These are phyloP conservation scores for Octodon degus DNA, from an alignment of 2,113 vertebrate species.

Conservation along the genomic window DNA sequence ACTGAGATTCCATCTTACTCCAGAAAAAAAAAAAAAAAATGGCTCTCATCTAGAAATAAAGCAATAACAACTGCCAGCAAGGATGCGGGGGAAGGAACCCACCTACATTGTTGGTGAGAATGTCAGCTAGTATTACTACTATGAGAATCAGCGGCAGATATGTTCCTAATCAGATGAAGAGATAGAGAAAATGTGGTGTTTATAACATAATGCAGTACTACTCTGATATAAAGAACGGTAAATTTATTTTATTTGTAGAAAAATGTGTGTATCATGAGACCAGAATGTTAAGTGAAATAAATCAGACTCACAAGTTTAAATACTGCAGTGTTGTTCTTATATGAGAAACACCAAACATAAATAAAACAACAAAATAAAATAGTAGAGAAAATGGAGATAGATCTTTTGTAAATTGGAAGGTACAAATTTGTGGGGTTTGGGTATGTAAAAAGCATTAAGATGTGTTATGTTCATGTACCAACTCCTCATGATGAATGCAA, in stretches of 20 bases:
- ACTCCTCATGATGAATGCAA: neutral
- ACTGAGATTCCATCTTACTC: neutral
- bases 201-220: neutral
- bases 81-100: neutral
- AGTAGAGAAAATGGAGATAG: neutral
- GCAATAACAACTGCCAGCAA: neutral
- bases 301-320: neutral
- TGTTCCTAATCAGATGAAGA: neutral
- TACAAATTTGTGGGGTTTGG: neutral
- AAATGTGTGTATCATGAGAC: neutral
- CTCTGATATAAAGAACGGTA: neutral
- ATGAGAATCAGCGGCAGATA: neutral
- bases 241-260: neutral
- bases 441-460: neutral
- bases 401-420: neutral
- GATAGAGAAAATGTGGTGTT: neutral
- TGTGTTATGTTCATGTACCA: neutral
- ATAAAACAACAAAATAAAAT: neutral
- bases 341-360: neutral
- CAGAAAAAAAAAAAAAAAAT: neutral
- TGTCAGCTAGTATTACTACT: neutral
- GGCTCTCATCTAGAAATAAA: neutral
- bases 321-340: neutral
- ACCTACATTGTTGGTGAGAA: neutral
- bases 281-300: neutral